Conservation (phyloP, 2,888 invertebrate species). For the Cephonodes hylas region DNA sequence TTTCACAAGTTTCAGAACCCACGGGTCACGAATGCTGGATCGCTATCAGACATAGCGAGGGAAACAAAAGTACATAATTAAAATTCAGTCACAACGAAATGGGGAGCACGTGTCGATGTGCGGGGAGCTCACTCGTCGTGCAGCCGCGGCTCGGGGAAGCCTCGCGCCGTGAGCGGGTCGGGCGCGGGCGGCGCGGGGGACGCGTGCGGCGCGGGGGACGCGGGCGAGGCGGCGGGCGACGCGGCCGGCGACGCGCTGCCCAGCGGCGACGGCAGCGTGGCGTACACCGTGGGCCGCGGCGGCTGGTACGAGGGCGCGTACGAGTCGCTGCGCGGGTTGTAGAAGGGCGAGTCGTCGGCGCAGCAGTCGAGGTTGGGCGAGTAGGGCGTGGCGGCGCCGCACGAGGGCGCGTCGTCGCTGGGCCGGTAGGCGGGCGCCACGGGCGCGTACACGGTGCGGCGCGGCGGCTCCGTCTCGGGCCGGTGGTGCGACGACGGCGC, state of each 20-base stretch:
- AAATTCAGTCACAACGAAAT: conserved; percentile 21
- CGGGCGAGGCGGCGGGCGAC: conserved; percentile 66
- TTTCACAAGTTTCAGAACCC: background rate
- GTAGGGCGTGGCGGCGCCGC: conserved; percentile 76
- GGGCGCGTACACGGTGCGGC: conserved; percentile 77
- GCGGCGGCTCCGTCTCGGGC: conserved; percentile 80
- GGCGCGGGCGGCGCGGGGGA: conserved; percentile 49
- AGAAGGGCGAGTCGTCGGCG: conserved; percentile 76
- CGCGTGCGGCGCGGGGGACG: conserved; percentile 52
- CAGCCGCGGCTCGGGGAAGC: conserved; percentile 48
- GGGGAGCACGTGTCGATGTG: conserved; percentile 22
- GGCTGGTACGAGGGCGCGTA: conserved; percentile 78
- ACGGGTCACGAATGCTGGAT: background rate
- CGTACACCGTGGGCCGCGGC: conserved; percentile 75
- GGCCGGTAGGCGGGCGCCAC: conserved; percentile 71
- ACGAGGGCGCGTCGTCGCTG: conserved; percentile 76
- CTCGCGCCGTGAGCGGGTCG: conserved; percentile 51
- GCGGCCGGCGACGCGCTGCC: conserved; percentile 67
- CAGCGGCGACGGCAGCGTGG: conserved; percentile 71
- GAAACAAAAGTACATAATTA: conserved; percentile 18
- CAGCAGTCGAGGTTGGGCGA: conserved; percentile 72
- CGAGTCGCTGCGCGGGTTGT: conserved; percentile 76
- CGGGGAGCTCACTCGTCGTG: conserved; percentile 51
- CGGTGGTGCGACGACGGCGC: conserved; percentile 83
- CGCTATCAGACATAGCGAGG: conserved; percentile 1